A percentile compares a stretch with the other conserved stretches of the same genome.
phyloP scores from a whole-genome alignment of 1,140 invertebrate species.

The Amphibalanus amphitrite region DNA sequence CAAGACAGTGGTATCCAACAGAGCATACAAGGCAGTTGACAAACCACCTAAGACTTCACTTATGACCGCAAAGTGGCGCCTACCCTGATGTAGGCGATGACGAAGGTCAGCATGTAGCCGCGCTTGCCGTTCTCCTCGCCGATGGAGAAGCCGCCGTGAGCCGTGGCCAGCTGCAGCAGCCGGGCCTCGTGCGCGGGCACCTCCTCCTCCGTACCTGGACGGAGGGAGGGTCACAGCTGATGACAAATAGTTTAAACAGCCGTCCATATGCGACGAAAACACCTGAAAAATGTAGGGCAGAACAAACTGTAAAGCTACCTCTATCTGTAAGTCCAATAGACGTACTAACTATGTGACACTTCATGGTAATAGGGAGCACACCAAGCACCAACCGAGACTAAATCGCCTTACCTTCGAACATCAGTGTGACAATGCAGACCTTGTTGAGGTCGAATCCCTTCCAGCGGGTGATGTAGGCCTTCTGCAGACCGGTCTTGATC shows the following conservation, averaged over 20 bases:
- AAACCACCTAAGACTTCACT: too few relatives aligned
- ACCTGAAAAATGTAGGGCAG: too few relatives aligned
- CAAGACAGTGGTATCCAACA: not conserved
- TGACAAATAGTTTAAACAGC: too few relatives aligned
- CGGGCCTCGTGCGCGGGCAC: constrained; percentile 57
- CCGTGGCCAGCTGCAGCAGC: constrained; percentile 62
- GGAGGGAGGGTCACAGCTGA: too few relatives aligned
- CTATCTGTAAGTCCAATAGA: too few relatives aligned
- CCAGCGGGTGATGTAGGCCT: constrained; percentile 70
- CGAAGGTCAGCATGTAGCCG: constrained; percentile 91
- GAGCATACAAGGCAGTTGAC: too few relatives aligned
- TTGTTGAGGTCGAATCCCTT: constrained; percentile 69
- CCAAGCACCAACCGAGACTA: too few relatives aligned
- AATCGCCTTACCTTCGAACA: constrained; percentile 68
- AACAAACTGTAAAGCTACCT: too few relatives aligned
- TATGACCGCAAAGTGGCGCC: constrained; percentile 17
- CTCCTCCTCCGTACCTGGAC: constrained; percentile 39
- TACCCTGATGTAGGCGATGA: constrained; percentile 93
- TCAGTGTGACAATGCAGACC: constrained; percentile 76
- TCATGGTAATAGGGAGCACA: too few relatives aligned
- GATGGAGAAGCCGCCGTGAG: constrained; percentile 58
- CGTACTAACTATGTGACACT: too few relatives aligned
- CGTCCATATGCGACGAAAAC: too few relatives aligned
- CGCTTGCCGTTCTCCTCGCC: constrained; percentile 84
- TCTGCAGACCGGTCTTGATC: constrained; percentile 65